These are phyloP conservation scores for Chamaea fasciata DNA, from an alignment of 2,113 vertebrate genomes.

Conservation along the genomic window DNA sequence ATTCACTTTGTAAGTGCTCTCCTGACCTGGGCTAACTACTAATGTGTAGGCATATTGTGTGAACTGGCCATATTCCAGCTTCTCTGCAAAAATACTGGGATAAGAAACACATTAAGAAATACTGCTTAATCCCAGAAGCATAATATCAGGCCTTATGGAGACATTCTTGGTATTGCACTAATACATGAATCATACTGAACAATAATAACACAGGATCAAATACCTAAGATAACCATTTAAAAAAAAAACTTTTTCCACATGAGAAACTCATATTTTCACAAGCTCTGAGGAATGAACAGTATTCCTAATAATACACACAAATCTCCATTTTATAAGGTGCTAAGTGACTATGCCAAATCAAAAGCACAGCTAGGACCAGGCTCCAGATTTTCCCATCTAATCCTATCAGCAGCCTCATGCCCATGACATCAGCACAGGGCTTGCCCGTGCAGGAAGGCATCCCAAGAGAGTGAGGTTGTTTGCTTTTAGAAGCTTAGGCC, in stretches of 20 bases:
- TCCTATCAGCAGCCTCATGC: background rate
- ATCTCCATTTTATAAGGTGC: background rate
- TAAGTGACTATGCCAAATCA: background rate
- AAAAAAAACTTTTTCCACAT: background rate
- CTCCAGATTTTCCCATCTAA: background rate
- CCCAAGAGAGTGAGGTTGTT: background rate
- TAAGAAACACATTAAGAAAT: background rate
- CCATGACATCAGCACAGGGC: accelerated
- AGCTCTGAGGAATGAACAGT: background rate
- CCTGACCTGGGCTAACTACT: background rate
- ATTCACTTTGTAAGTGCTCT: background rate
- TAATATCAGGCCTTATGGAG: background rate
- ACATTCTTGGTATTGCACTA: background rate
- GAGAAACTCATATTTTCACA: background rate
- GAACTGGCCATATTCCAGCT: background rate
- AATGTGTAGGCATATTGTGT: accelerated
- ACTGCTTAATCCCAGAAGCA: background rate
- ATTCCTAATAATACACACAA: background rate
- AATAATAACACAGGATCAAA: background rate
- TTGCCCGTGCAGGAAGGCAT: background rate
- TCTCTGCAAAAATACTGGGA: background rate
- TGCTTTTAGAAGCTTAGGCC: background rate
- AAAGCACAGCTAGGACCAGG: background rate
- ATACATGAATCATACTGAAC: conserved; percentile 19
- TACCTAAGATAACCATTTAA: background rate